Conservation (phyloP, 2,888 invertebrate genomes). For the Diarsia rubi region DNA sequence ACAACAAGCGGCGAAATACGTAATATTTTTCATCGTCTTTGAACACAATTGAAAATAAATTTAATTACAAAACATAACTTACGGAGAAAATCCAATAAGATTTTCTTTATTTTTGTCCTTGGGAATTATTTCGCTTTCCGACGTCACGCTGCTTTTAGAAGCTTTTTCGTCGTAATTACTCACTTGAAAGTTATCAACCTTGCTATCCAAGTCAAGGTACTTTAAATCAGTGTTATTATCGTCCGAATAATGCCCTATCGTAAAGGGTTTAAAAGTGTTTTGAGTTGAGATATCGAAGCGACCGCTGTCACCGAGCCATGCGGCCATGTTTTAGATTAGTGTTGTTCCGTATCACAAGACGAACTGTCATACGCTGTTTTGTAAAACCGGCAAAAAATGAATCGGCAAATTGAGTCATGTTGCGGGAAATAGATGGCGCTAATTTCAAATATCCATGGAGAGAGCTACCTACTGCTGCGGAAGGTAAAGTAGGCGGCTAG, state of each 20-base stretch:
- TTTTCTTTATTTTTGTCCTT: slow-evolving; percentile 72
- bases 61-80: slow-evolving; percentile 66
- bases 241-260: slow-evolving; percentile 64
- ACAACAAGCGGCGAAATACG: slow-evolving; percentile 53
- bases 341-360: slow-evolving; percentile 58
- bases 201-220: slow-evolving; percentile 61
- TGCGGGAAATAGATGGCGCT: slow-evolving; percentile 80
- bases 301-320: slow-evolving; percentile 82
- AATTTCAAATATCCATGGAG: slow-evolving; percentile 70
- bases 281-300: slow-evolving; percentile 65
- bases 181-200: slow-evolving; percentile 64
- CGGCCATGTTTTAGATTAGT: slow-evolving; percentile 83
- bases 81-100: slow-evolving; percentile 70
- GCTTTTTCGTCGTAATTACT: slow-evolving; percentile 64
- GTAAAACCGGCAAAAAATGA: slow-evolving; percentile 68
- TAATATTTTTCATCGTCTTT: slow-evolving; percentile 34
- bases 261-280: slow-evolving; percentile 57
- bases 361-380: slow-evolving; percentile 52
- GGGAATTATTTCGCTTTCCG: slow-evolving; percentile 70
- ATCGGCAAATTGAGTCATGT: slow-evolving; percentile 44
- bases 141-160: slow-evolving; percentile 69
- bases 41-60: slow-evolving; percentile 16
- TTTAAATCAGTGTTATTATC: slow-evolving; percentile 63
- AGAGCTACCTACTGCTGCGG: slow-evolving; percentile 75
- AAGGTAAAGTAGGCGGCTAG: slow-evolving; percentile 80